phyloP scores from a whole-genome alignment of 64 coral and sea anemone genomes.

The Actinia equina region DNA sequence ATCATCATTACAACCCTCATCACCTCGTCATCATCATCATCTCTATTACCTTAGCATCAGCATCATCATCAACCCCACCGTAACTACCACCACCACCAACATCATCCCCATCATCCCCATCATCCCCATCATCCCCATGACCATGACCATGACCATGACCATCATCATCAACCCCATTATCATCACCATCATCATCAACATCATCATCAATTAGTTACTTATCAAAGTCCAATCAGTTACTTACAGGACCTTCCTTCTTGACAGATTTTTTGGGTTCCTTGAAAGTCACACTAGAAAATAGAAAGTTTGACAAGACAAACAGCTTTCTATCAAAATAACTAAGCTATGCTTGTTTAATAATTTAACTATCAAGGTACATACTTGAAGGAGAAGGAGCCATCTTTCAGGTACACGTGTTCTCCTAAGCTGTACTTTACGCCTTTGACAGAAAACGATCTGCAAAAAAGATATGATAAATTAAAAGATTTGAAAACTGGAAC shows the following conservation, averaged over 20 bases:
- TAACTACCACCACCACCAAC: too few species aligned
- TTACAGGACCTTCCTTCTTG: neutral
- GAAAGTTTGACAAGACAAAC: neutral
- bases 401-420: constrained; percentile 38
- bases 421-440: constrained; percentile 36
- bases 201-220: too few species aligned
- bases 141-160: too few species aligned
- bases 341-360: neutral
- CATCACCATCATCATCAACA: too few species aligned
- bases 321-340: neutral
- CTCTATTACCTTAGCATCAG: too few species aligned
- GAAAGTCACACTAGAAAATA: neutral
- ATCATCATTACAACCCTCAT: neutral
- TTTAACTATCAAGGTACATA: neutral
- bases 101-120: too few species aligned
- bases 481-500: neutral
- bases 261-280: neutral
- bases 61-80: too few species aligned
- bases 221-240: neutral
- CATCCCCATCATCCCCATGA: too few species aligned
- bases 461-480: neutral
- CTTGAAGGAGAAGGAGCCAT: constrained; percentile 55
- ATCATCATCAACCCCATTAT: too few species aligned
- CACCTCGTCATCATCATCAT: too few species aligned
- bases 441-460: constrained; percentile 2